Percentiles rank a stretch among this genome's conserved stretches.
These are phyloP conservation scores for Holotrichia oblita DNA, from an alignment of 1,140 invertebrate genomes.

Conservation along the genomic window DNA sequence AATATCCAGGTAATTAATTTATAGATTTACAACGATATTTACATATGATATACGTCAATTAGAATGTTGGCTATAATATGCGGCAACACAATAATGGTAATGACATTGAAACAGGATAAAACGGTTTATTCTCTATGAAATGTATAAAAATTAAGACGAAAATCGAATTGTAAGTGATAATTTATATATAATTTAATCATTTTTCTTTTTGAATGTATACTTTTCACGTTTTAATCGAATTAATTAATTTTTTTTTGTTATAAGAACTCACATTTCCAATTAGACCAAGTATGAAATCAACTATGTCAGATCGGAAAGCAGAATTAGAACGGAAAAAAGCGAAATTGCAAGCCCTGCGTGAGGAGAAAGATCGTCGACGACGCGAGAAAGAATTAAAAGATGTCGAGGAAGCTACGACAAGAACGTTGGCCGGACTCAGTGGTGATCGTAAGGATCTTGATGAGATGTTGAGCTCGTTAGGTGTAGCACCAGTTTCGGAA, in stretches of 20 bases:
- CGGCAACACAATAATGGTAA: neutral
- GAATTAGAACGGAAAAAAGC: slow-evolving; percentile 95
- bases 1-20: slow-evolving; percentile 23
- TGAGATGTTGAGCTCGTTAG: slow-evolving; percentile 85
- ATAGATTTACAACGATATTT: neutral
- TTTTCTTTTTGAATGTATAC: neutral
- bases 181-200: neutral
- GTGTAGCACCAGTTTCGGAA: slow-evolving; percentile 86
- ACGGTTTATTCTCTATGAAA: slow-evolving; percentile 33
- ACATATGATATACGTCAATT: neutral
- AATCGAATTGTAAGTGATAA: neutral
- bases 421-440: slow-evolving; percentile 66
- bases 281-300: slow-evolving; percentile 30
- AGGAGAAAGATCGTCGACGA: slow-evolving; percentile 88
- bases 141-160: neutral
- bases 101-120: slow-evolving; percentile 25
- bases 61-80: neutral
- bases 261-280: neutral
- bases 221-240: neutral
- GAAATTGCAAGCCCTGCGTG: slow-evolving; percentile 88
- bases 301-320: slow-evolving; percentile 74
- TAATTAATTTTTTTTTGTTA: neutral
- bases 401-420: slow-evolving; percentile 79
- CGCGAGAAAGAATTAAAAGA: slow-evolving; percentile 89
- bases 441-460: slow-evolving; percentile 81